Evolutionary conservation across 2,113 vertebrate genomes (phyloP).

Genomic region (Tylochromis polylepis): DNA sequence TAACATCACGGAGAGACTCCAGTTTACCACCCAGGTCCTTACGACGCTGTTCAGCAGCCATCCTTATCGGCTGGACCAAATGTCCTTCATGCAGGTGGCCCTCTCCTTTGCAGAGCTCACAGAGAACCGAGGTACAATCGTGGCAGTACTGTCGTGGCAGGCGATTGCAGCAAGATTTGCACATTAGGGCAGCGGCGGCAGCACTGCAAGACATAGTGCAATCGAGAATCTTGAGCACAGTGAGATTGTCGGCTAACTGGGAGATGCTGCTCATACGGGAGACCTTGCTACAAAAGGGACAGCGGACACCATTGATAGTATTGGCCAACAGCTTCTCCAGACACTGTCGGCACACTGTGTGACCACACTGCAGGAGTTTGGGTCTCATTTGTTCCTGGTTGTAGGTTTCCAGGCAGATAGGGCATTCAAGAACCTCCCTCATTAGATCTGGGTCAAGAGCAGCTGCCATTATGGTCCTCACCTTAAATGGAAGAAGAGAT

Average conservation of each 20-base stretch:
- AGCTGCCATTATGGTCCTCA: constrained; percentile 74
- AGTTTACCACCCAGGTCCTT: constrained; percentile 81
- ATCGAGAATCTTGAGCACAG: constrained; percentile 93
- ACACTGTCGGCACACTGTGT: constrained; percentile 92
- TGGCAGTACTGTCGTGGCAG: constrained; percentile 89
- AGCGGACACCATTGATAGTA: constrained; percentile 94
- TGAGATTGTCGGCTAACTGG: constrained; percentile 92
- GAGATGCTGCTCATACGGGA: constrained; percentile 87
- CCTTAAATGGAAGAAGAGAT: neutral
- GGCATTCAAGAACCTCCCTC: constrained; percentile 93
- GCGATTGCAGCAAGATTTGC: constrained; percentile 83
- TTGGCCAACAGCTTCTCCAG: constrained; percentile 91
- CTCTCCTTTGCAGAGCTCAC: constrained; percentile 82
- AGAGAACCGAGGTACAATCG: constrained; percentile 81
- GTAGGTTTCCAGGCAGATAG: constrained; percentile 95
- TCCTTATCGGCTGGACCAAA: constrained; percentile 77
- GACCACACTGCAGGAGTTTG: constrained; percentile 93
- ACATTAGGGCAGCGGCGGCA: constrained; percentile 84
- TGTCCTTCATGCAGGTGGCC: constrained; percentile 81
- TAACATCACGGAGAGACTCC: constrained; percentile 78
- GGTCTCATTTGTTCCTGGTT: constrained; percentile 88
- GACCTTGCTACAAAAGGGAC: constrained; percentile 95
- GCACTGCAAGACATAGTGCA: constrained; percentile 79
- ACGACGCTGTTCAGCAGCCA: constrained; percentile 85
- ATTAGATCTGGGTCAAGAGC: constrained; percentile 88